A percentile compares a stretch with the other conserved stretches of the same genome.
phyloP scores from a whole-genome alignment of 1,140 invertebrate genomes.

The Rhagoletis pomonella region DNA sequence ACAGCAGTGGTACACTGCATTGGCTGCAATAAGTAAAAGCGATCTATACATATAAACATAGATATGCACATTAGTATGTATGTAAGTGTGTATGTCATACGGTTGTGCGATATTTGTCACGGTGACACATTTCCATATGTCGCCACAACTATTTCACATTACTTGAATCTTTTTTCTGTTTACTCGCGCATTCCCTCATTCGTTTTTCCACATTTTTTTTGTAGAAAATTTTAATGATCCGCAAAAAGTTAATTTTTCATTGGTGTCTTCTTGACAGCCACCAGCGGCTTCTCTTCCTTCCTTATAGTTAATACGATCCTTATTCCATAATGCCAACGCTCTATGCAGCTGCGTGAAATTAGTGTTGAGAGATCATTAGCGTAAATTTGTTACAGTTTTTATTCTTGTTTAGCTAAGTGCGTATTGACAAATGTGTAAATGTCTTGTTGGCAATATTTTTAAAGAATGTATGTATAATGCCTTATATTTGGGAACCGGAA shows the following conservation, averaged over 20 bases:
- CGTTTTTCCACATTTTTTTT: conserved; percentile 10
- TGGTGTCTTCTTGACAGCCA: conserved; percentile 29
- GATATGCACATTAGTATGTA: neutral
- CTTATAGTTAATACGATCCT: neutral
- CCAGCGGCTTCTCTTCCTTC: conserved; percentile 20
- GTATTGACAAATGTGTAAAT: neutral
- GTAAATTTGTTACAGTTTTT: conserved; percentile 13
- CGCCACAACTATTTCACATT: conserved; percentile 17
- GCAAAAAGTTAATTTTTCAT: conserved; percentile 46
- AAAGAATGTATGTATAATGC: too few relatives aligned
- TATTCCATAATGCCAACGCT: neutral
- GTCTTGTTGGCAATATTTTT: too few relatives aligned
- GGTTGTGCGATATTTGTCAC: conserved; percentile 27
- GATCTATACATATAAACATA: neutral
- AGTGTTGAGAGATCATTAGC: neutral
- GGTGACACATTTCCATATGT: conserved; percentile 28
- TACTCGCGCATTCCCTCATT: neutral
- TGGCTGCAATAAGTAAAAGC: conserved; percentile 2
- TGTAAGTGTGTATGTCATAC: neutral
- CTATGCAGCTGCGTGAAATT: conserved; percentile 37
- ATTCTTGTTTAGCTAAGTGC: neutral
- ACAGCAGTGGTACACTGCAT: too few relatives aligned
- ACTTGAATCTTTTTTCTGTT: neutral
- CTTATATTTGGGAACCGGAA: too few relatives aligned
- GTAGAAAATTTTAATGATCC: conserved; percentile 26